These are phyloP conservation scores for Perdita meconis DNA, from an alignment of 2,888 invertebrate species.

Conservation along the genomic window DNA sequence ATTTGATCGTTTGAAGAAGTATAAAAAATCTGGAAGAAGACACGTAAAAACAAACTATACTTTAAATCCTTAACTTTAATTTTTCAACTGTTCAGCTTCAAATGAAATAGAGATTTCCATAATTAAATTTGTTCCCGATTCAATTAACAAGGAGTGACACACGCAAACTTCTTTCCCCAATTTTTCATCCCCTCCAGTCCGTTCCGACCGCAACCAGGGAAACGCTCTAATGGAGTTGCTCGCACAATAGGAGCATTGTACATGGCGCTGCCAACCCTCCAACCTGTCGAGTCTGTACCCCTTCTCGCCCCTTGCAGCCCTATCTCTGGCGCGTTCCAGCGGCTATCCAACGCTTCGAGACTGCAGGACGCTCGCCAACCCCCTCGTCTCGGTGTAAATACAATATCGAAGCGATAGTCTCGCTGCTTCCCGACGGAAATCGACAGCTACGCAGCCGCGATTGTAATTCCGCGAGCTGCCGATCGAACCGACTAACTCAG, in stretches of 20 bases:
- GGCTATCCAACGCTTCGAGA: constrained; percentile 40
- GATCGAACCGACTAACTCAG: background rate
- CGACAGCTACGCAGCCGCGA: constrained; percentile 14
- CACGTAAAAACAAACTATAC: too few relatives aligned
- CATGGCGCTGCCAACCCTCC: constrained; percentile 45
- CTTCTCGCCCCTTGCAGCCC: constrained; percentile 8
- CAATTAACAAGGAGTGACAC: too few relatives aligned
- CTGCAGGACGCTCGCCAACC: constrained; percentile 23
- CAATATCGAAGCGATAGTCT: constrained; percentile 61
- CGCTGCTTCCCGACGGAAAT: constrained; percentile 41
- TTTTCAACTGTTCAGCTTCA: too few relatives aligned
- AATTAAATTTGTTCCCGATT: too few relatives aligned
- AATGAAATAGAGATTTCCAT: too few relatives aligned
- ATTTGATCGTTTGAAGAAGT: too few relatives aligned
- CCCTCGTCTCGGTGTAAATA: constrained; percentile 57
- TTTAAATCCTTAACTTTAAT: too few relatives aligned
- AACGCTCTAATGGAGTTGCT: constrained; percentile 68
- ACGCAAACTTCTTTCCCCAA: constrained; percentile 19
- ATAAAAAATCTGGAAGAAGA: too few relatives aligned
- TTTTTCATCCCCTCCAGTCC: constrained; percentile 39
- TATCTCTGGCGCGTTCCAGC: constrained; percentile 15
- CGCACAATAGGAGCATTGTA: constrained; percentile 66
- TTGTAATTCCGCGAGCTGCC: constrained; percentile 25
- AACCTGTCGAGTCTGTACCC: constrained; percentile 51
- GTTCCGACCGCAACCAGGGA: constrained; percentile 20